These are phyloP conservation scores for Caloenas nicobarica DNA, from an alignment of 2,113 vertebrate genomes.

Conservation along the genomic window DNA sequence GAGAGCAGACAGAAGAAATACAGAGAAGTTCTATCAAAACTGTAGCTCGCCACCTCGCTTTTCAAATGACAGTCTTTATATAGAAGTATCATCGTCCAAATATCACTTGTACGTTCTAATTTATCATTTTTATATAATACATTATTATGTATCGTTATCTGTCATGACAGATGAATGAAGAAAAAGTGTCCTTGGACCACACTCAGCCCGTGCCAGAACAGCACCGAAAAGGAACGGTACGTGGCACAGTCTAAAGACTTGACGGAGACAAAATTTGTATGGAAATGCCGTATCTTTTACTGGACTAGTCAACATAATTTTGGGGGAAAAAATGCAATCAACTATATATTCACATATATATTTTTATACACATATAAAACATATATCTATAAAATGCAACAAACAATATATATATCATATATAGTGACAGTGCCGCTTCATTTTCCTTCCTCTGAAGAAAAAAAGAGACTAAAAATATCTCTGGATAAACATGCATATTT, in stretches of 20 bases:
- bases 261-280: background rate
- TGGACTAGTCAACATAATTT: background rate
- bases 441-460: background rate
- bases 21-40: background rate
- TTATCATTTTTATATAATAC: background rate
- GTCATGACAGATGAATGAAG: background rate
- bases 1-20: background rate
- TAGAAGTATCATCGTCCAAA: background rate
- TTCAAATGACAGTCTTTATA: background rate
- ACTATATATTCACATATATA: no score
- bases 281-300: background rate
- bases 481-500: background rate
- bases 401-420: background rate
- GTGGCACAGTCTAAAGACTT: background rate
- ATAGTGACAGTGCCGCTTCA: background rate
- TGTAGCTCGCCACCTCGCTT: background rate
- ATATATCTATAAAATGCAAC: background rate
- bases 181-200: background rate
- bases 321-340: background rate
- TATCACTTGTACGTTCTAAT: background rate
- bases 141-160: background rate
- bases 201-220: accelerated
- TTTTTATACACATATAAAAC: no score
- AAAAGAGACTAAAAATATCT: background rate
- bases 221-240: background rate